Evolutionary conservation across 1,140 invertebrate genomes (phyloP).

Genomic region (Bombus waltoni): DNA sequence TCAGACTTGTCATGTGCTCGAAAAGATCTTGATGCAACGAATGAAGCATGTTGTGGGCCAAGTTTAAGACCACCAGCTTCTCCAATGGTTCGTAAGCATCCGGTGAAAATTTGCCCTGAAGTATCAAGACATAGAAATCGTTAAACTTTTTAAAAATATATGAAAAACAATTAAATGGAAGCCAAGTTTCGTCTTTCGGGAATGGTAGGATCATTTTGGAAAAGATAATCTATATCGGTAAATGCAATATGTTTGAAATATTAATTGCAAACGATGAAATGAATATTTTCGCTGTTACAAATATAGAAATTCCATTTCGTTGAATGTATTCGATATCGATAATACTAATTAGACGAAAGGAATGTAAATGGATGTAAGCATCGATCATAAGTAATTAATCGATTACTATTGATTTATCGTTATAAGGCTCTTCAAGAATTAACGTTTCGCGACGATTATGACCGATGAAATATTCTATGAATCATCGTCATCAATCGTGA

Average conservation of each 20-base stretch:
- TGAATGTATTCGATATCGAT: too few relatives aligned
- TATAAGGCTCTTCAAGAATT: neutral
- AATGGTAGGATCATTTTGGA: neutral
- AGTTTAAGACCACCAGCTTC: slow-evolving; percentile 84
- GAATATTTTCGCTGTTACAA: too few relatives aligned
- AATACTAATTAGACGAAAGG: too few relatives aligned
- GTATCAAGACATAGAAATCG: slow-evolving; percentile 36
- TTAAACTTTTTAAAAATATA: neutral
- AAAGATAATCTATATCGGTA: neutral
- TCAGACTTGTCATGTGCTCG: slow-evolving; percentile 86
- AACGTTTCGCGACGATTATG: neutral
- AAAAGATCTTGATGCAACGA: slow-evolving; percentile 88
- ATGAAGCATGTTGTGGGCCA: slow-evolving; percentile 87
- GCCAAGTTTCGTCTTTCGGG: neutral
- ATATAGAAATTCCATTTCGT: too few relatives aligned
- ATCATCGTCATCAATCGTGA: too few relatives aligned
- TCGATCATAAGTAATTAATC: too few relatives aligned
- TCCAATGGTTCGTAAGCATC: slow-evolving; percentile 85
- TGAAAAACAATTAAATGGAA: neutral
- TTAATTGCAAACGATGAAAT: too few relatives aligned
- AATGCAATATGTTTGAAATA: too few relatives aligned
- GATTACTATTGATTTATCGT: neutral
- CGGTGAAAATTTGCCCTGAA: slow-evolving; percentile 84
- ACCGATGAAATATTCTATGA: too few relatives aligned
- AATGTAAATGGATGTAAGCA: too few relatives aligned